phyloP scores from a whole-genome alignment of 2,797 vertebrate species.

The Lepilemur septentrionalis region DNA sequence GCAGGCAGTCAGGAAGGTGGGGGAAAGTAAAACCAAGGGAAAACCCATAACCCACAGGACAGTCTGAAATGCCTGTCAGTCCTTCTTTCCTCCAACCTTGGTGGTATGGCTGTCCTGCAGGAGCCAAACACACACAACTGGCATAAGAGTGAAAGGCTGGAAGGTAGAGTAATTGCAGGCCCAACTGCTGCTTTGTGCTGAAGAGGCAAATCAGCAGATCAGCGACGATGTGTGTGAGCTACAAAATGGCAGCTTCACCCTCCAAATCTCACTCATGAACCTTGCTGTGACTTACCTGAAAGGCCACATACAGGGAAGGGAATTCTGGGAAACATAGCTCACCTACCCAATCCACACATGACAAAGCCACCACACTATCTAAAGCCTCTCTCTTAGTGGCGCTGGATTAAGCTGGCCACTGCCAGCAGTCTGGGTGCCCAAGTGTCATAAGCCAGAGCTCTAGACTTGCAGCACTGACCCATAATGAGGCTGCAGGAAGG shows the following conservation, averaged over 20 bases:
- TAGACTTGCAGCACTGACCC: background rate
- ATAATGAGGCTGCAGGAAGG: background rate
- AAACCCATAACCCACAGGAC: background rate
- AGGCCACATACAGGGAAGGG: background rate
- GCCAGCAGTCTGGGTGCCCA: background rate
- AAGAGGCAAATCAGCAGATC: background rate
- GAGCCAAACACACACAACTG: background rate
- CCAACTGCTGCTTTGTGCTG: background rate
- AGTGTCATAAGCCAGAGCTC: background rate
- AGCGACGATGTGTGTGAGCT: background rate
- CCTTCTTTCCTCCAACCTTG: background rate
- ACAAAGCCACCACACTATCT: background rate
- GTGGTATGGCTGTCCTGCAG: background rate
- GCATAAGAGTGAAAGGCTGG: background rate
- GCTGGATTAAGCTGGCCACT: too few species aligned
- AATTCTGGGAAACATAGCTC: slow-evolving; percentile 7
- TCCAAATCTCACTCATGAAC: background rate
- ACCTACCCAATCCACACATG: background rate
- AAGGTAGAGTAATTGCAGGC: background rate
- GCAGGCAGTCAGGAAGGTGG: background rate
- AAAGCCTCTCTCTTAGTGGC: background rate
- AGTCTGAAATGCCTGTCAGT: background rate
- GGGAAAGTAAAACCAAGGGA: background rate
- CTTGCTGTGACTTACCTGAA: background rate
- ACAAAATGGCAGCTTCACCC: background rate